Conservation (phyloP, 2,888 invertebrate genomes). For the Itoplectis maculator region DNA sequence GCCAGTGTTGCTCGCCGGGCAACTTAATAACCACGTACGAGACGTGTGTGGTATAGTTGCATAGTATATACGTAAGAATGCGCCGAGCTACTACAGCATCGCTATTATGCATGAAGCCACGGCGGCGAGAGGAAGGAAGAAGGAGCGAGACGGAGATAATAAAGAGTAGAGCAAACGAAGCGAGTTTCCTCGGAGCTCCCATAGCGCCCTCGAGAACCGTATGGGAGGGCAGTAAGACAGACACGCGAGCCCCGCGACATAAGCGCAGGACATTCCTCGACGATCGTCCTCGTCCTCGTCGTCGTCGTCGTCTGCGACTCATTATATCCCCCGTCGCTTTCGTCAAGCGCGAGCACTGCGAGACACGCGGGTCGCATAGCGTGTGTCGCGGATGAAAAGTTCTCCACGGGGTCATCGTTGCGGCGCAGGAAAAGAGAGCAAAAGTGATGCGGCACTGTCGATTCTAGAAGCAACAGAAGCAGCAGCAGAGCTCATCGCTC, state of each 20-base stretch:
- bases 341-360: neutral
- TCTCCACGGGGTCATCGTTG: constrained; percentile 5
- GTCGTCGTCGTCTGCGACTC: neutral
- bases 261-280: constrained; percentile 67
- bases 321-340: constrained; percentile 3
- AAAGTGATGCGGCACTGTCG: constrained; percentile 33
- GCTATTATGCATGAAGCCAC: constrained; percentile 60
- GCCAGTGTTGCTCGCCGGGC: constrained; percentile 64
- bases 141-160: constrained; percentile 25
- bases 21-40: constrained; percentile 67
- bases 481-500: constrained; percentile 11
- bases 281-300: constrained; percentile 70
- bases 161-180: constrained; percentile 65
- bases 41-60: constrained; percentile 33
- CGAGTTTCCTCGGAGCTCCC: constrained; percentile 60
- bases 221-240: constrained; percentile 28
- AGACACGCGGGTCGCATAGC: neutral
- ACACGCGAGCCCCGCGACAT: constrained; percentile 62
- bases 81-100: constrained; percentile 52
- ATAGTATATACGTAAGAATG: constrained; percentile 59
- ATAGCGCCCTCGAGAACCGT: neutral
- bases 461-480: neutral
- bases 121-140: constrained; percentile 12
- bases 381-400: constrained; percentile 33
- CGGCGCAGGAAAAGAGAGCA: constrained; percentile 47